Conservation (phyloP, 2,113 vertebrate species). For the Neolamprologus longior region DNA sequence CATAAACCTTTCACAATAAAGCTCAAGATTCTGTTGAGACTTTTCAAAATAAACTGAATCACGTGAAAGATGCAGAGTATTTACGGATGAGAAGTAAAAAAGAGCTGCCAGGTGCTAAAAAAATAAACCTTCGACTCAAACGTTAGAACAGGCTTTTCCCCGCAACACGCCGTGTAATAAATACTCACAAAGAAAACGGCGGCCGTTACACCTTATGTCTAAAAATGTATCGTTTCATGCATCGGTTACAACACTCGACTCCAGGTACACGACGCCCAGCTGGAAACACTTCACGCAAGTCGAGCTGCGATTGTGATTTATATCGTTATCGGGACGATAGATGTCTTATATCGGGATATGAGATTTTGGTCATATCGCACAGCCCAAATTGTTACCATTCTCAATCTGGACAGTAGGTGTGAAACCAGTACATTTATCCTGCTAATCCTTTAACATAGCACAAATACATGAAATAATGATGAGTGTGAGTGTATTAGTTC, state of each 20-base stretch:
- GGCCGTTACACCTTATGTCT: fast-evolving
- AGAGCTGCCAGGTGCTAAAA: fast-evolving
- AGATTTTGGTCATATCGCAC: neutral
- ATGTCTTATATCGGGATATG: neutral
- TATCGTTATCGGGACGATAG: fast-evolving
- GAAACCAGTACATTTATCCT: neutral
- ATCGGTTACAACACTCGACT: fast-evolving
- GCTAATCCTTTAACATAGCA: neutral
- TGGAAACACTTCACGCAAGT: neutral
- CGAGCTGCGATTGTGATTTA: neutral
- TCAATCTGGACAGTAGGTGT: neutral
- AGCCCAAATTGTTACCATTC: neutral
- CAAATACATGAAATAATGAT: neutral
- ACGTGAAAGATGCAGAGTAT: fast-evolving
- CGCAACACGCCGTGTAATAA: fast-evolving
- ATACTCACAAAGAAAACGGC: fast-evolving
- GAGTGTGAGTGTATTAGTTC: neutral
- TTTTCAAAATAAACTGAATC: neutral
- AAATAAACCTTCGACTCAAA: fast-evolving
- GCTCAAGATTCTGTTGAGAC: neutral
- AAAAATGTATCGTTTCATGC: neutral
- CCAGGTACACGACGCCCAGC: fast-evolving
- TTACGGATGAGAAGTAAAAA: fast-evolving
- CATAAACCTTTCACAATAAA: neutral
- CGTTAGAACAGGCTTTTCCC: neutral